A percentile compares a stretch with the other conserved stretches of the same genome.
Evolutionary conservation across 2,888 invertebrate genomes (phyloP).

Genomic region (Acanthococcus lagerstroemiae): DNA sequence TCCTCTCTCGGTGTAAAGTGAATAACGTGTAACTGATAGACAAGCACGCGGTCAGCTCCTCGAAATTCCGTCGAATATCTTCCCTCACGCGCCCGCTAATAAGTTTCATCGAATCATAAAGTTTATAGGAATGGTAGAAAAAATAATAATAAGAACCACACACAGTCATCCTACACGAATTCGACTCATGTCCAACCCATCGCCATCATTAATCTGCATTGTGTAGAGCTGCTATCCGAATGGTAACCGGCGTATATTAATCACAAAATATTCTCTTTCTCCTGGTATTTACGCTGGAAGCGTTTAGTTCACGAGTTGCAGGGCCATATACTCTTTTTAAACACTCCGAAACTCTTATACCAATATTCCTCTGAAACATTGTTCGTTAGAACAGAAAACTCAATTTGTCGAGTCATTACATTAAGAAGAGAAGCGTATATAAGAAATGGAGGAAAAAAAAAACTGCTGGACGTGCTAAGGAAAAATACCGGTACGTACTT

Average conservation of each 20-base stretch:
- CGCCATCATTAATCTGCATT: not conserved
- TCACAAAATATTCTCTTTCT: constrained; percentile 14
- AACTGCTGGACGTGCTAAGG: constrained; percentile 4
- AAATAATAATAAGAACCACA: not conserved
- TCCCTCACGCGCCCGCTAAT: not conserved
- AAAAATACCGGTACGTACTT: constrained; percentile 26
- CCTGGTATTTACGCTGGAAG: constrained; percentile 29
- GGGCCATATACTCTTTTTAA: constrained; percentile 17
- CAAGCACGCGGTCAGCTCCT: too few species aligned
- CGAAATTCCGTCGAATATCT: too few species aligned
- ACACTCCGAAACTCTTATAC: constrained; percentile 26
- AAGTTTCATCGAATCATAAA: constrained; percentile 10
- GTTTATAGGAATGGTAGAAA: not conserved
- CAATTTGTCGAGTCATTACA: constrained; percentile 31
- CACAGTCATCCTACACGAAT: not conserved
- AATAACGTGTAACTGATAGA: too few species aligned
- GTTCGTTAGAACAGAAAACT: constrained; percentile 26
- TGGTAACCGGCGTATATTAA: not conserved
- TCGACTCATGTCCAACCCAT: not conserved
- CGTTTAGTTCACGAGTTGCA: constrained; percentile 25
- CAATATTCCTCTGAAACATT: constrained; percentile 22
- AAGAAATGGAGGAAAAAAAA: not conserved
- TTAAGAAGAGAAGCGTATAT: constrained; percentile 12
- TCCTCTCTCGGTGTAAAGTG: too few species aligned
- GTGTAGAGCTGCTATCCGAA: not conserved